Conservation (phyloP, 2,888 invertebrate species). For the Steromphala cineraria region DNA sequence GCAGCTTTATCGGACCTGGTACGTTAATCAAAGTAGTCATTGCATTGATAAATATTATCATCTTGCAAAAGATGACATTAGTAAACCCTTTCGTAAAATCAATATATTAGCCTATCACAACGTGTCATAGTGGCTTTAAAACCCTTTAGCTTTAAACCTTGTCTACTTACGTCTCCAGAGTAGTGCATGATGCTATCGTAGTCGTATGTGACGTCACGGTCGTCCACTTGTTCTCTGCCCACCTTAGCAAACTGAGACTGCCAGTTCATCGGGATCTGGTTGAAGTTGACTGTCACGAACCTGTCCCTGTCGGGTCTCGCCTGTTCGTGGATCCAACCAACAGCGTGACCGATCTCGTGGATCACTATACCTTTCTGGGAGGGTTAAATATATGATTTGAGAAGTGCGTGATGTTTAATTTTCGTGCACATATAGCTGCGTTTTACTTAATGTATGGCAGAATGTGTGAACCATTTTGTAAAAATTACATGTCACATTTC, state of each 20-base stretch:
- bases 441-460: too few species aligned
- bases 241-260: constrained; percentile 51
- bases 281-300: constrained; percentile 40
- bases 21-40: too few species aligned
- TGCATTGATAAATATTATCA: too few species aligned
- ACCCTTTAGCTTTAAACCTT: too few species aligned
- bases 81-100: too few species aligned
- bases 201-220: constrained; percentile 54
- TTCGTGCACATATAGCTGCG: too few species aligned
- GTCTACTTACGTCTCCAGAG: constrained; percentile 41
- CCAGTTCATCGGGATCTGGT: constrained; percentile 37
- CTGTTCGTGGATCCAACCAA: constrained; percentile 66
- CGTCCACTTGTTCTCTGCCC: constrained; percentile 34
- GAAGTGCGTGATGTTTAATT: neutral
- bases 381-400: neutral
- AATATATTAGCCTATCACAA: too few species aligned
- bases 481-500: too few species aligned
- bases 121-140: too few species aligned
- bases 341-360: constrained; percentile 64
- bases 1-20: too few species aligned
- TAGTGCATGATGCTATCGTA: constrained; percentile 67
- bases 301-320: constrained; percentile 59
- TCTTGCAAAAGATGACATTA: too few species aligned
- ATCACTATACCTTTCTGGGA: constrained; percentile 43
- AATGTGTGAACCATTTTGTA: too few species aligned